Conservation (phyloP, 1,140 invertebrate species). For the Drosophila suzukii region DNA sequence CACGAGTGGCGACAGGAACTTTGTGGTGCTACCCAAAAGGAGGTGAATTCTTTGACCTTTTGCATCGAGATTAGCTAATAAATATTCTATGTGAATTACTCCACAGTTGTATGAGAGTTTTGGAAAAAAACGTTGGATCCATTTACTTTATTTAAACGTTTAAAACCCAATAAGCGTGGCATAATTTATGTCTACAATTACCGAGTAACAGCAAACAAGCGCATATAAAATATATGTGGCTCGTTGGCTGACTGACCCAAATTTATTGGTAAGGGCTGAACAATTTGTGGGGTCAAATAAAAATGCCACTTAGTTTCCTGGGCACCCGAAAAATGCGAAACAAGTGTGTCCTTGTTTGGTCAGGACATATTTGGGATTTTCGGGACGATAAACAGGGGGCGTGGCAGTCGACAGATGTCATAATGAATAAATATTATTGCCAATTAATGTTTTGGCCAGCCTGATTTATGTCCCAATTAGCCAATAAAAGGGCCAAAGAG, state of each 20-base stretch:
- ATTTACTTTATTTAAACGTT: not conserved
- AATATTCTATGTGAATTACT: not conserved
- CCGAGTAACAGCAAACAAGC: not conserved
- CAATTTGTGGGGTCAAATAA: not conserved
- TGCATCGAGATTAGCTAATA: not conserved
- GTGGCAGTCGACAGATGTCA: not conserved
- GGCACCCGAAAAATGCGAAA: constrained; percentile 3
- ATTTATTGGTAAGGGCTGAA: not conserved
- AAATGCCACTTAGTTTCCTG: not conserved
- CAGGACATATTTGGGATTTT: constrained; percentile 1
- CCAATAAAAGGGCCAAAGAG: not conserved
- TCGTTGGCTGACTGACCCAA: not conserved
- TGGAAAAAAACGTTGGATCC: too few relatives aligned
- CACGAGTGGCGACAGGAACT: not conserved
- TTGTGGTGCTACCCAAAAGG: not conserved
- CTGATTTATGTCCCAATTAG: constrained; percentile 3
- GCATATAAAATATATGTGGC: not conserved
- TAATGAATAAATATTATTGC: constrained; percentile 5
- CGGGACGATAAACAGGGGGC: not conserved
- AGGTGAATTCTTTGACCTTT: not conserved
- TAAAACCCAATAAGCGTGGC: not conserved
- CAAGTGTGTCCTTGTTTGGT: constrained; percentile 1
- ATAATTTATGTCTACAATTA: not conserved
- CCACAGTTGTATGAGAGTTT: not conserved
- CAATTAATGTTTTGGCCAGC: constrained; percentile 1